These are phyloP conservation scores for Microcebus griseorufus DNA, from an alignment of 2,113 vertebrate genomes.

Conservation along the genomic window DNA sequence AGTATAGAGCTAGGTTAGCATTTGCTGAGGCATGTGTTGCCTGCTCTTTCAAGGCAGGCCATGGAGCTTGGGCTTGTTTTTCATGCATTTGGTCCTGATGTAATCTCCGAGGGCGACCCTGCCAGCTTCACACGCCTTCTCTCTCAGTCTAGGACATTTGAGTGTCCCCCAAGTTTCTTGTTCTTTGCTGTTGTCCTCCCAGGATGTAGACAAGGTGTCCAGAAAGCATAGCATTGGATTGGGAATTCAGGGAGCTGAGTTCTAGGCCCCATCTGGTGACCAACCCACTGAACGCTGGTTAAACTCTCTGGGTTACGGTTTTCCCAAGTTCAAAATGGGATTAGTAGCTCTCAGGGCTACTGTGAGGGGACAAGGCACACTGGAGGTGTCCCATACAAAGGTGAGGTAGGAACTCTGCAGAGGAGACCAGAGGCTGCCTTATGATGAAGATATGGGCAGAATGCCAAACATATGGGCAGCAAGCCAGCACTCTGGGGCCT, in stretches of 20 bases:
- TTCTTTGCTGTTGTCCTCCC: background rate
- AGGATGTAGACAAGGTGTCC: too few species aligned
- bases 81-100: rapidly evolving
- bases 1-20: background rate
- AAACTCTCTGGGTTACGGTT: background rate
- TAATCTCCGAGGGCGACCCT: background rate
- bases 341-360: background rate
- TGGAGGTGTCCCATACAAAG: background rate
- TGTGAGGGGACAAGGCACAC: background rate
- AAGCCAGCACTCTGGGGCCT: background rate
- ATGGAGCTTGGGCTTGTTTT: rapidly evolving
- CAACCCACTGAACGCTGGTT: background rate
- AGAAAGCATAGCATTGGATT: background rate
- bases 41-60: background rate
- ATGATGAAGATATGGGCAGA: background rate
- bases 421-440: background rate
- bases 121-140: background rate
- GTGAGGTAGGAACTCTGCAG: background rate
- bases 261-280: background rate
- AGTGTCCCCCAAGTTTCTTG: background rate
- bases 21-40: background rate
- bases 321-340: background rate
- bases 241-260: background rate
- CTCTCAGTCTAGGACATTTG: background rate
- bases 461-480: background rate